Conservation (phyloP, 2,797 vertebrate species). For the Oreochromis mossambicus region DNA sequence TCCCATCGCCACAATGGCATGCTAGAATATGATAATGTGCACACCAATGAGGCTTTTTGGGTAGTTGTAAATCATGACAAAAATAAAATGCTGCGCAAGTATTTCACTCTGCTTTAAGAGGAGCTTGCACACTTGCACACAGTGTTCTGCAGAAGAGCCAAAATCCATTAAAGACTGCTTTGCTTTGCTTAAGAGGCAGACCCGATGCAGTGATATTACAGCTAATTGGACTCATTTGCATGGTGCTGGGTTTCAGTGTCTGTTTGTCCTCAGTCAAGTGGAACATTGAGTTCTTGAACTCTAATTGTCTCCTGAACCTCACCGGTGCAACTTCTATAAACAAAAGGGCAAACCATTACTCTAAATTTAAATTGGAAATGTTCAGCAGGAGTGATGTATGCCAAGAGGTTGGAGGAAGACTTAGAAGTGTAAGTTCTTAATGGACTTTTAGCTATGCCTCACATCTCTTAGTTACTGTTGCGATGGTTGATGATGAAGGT, state of each 20-base stretch:
- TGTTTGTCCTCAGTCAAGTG: constrained; percentile 55
- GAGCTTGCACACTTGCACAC: constrained; percentile 3
- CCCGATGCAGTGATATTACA: constrained; percentile 37
- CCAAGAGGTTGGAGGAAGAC: neutral
- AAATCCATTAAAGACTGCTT: constrained; percentile 54
- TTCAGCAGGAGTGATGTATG: neutral
- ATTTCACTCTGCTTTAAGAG: neutral
- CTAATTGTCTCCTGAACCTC: constrained; percentile 41
- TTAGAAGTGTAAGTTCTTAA: neutral
- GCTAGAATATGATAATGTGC: neutral
- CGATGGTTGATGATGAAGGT: neutral
- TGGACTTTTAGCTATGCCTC: neutral
- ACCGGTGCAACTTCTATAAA: constrained; percentile 6
- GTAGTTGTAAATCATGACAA: neutral
- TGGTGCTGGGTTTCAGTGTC: constrained; percentile 39
- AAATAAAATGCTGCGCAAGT: neutral
- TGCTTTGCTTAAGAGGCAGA: constrained; percentile 52
- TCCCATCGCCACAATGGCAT: neutral
- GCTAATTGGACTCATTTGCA: constrained; percentile 68
- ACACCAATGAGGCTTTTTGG: neutral
- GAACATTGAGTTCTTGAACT: constrained; percentile 56
- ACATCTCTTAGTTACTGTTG: neutral
- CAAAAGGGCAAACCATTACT: neutral
- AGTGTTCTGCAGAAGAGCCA: constrained; percentile 24
- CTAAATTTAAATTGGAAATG: constrained; percentile 14